A percentile compares a stretch with the other conserved stretches of the same genome.
Evolutionary conservation across 2,888 invertebrate genomes (phyloP).

Genomic region (Coleophora flavipennella): DNA sequence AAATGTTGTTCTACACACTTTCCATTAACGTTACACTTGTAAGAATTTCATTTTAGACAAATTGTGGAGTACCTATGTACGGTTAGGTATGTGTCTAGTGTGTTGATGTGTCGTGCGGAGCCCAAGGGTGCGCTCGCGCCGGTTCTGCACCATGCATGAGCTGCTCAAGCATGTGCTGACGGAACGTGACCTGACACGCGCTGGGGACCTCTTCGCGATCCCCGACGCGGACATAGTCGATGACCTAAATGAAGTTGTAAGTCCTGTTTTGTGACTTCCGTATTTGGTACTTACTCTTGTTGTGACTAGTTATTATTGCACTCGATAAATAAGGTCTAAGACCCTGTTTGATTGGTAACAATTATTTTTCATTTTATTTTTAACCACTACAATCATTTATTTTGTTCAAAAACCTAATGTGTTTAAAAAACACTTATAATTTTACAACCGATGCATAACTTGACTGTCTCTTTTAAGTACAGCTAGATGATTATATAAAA

Average conservation of each 20-base stretch:
- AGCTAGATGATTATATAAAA: too few relatives aligned
- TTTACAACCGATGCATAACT: too few relatives aligned
- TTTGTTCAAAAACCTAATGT: too few relatives aligned
- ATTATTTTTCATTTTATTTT: too few relatives aligned
- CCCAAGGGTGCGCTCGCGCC: neutral
- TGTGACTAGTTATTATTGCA: too few relatives aligned
- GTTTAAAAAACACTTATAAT: too few relatives aligned
- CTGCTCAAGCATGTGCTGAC: conserved; percentile 91
- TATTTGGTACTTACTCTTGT: neutral
- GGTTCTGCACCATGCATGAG: conserved; percentile 84
- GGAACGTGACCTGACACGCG: conserved; percentile 90
- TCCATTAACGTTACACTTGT: too few relatives aligned
- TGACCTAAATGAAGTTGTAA: conserved; percentile 87
- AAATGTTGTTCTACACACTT: conserved; percentile 4
- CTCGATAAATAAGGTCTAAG: too few relatives aligned
- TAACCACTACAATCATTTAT: too few relatives aligned
- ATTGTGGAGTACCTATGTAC: conserved; percentile 1
- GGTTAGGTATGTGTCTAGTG: conserved; percentile 3
- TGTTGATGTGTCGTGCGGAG: conserved; percentile 32
- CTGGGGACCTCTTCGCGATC: conserved; percentile 92
- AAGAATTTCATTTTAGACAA: too few relatives aligned
- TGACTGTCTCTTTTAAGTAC: too few relatives aligned
- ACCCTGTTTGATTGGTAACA: too few relatives aligned
- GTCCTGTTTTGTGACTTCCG: conserved; percentile 21
- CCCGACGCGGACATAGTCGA: conserved; percentile 89